Base-by-base conservation (phyloP, 1,140 invertebrate species). In the Lordiphosa collinella region DNA sequence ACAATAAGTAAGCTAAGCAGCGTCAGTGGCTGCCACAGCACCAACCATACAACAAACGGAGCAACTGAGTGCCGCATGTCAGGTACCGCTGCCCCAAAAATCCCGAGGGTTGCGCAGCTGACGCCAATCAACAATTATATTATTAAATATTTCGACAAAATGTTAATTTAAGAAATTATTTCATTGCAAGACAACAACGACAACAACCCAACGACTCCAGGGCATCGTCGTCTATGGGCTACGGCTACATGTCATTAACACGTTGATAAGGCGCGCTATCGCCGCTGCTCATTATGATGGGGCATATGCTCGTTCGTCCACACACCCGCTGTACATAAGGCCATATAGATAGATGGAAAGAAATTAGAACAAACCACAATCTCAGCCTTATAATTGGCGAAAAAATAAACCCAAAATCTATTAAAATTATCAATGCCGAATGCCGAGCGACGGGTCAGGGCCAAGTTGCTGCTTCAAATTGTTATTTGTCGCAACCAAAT, bases 131-230 rank as follows among this genome's bases (percentile, higher is more conserved):
- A 47, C 13, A 41, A 36, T 22, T 35, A 35, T 44, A 18, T 32
- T 60, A 29, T 12, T 2, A 12, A 12, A 12, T 34, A 43, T 40
- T 35, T 43, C 34, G 34, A 46, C 29, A 43, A 65, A 82, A 63
- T 61, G 54, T 78, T 84, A 84, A 78, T 73, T 82, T 69, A 78
- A 73, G 79, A 84, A 82, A 82, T 82, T 72, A 82, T 82, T 82
- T 84, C 78, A 84, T 69, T 66, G 63, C 59, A 60, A 63, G 25
- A 29, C 25, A 29, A 29, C 25, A 29, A 29, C 25, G 25, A 29
- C 25, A 29, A 29, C 29, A 37, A 38, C 14, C 13, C 5, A 49
- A 36, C 54, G 49, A 44, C 41, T 34, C 18, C 54, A 55, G 41
- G 46, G 41, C 56, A 48, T 52, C 64, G 69, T 38, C 61, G 40